A percentile compares a stretch with the other conserved stretches of the same genome.
These are phyloP conservation scores for Cyprinodon brontotheroides DNA, from an alignment of 2,113 vertebrate species.

Conservation along the genomic window DNA sequence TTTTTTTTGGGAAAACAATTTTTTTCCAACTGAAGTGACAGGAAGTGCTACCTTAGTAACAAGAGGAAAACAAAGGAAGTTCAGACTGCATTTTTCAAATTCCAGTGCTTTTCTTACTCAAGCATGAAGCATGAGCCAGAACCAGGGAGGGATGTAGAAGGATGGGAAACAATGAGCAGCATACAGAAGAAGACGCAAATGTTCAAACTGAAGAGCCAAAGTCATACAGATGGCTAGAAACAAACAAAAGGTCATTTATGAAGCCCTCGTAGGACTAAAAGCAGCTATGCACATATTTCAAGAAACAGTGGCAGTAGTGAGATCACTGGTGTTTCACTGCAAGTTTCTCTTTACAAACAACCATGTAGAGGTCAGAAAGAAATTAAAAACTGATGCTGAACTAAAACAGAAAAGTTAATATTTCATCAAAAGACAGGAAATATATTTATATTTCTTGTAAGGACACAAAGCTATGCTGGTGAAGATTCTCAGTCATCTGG, in stretches of 20 bases:
- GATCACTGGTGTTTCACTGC: conserved; percentile 4
- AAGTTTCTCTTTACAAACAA: background rate
- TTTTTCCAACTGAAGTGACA: conserved; percentile 68
- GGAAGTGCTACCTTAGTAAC: conserved; percentile 81
- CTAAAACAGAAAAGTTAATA: background rate
- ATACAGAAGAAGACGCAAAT: conserved; percentile 55
- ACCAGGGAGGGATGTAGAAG: conserved; percentile 26
- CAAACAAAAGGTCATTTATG: conserved; percentile 65
- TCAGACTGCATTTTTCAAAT: conserved; percentile 70
- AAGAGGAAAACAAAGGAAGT: conserved; percentile 79
- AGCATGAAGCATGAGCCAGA: conserved; percentile 46
- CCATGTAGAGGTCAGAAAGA: background rate
- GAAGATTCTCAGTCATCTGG: too few relatives aligned
- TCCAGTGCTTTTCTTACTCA: conserved; percentile 69
- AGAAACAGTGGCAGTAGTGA: conserved; percentile 35
- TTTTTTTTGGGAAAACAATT: conserved; percentile 35
- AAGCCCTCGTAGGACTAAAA: conserved; percentile 32
- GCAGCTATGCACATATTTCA: conserved; percentile 37
- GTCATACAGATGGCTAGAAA: conserved; percentile 59
- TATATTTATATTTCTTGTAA: background rate
- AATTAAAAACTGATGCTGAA: background rate
- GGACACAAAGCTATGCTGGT: background rate
- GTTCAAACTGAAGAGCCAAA: conserved; percentile 41
- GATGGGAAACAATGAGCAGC: conserved; percentile 64
- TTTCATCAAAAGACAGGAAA: background rate